Base-by-base conservation (phyloP, 1,140 invertebrate species). In the Macrostomum lignano region DNA sequence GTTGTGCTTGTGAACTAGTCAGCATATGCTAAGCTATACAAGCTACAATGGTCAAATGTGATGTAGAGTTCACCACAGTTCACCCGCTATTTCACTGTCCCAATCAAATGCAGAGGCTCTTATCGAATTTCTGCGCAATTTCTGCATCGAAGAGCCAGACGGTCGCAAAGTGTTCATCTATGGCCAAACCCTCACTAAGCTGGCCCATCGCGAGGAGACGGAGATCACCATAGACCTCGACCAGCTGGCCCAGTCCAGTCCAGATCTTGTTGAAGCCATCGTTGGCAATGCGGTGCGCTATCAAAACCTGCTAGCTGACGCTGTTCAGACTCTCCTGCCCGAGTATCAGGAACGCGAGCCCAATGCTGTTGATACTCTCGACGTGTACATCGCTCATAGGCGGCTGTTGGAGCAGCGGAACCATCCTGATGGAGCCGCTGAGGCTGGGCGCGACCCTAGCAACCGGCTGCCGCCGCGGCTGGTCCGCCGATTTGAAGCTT, bases 341-440 rank as follows among this genome's bases (percentile, higher is more conserved):
- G 69, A 72, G 20, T 86, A 74, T 47, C 79, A 77, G 58, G 68
- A 75, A 43, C 70, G 62, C 52, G 68, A 79, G 48, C 70, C 73
- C 45, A 42, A 43, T n/a, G n/a, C n/a, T n/a, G n/a, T n/a, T n/a
- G 88, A 96, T 67, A 65, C 79, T 1, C 60, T 96, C 20, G 91
- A 98, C 65, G 75, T 94, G 28, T 98, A 88, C 51, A 91, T 96
- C 47, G 79, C 91, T 47, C 88, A 98, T 61, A 68, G 86, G 40
- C 55, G 86, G 11, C 60, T 86, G 52, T 71, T 88, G 67, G 79
- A 93, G 47, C 66, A 56, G 36, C 41, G 47, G 7, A 42, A 46
- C 32, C 49, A 59, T 33, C 46, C 50, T 7, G 43, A 55, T 25
- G 35, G 28, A 30, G 43, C 47, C 17, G 39, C 41, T 7, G 55